These are phyloP conservation scores for Lacanobia oleracea DNA, from an alignment of 2,888 invertebrate genomes.

Conservation along the genomic window DNA sequence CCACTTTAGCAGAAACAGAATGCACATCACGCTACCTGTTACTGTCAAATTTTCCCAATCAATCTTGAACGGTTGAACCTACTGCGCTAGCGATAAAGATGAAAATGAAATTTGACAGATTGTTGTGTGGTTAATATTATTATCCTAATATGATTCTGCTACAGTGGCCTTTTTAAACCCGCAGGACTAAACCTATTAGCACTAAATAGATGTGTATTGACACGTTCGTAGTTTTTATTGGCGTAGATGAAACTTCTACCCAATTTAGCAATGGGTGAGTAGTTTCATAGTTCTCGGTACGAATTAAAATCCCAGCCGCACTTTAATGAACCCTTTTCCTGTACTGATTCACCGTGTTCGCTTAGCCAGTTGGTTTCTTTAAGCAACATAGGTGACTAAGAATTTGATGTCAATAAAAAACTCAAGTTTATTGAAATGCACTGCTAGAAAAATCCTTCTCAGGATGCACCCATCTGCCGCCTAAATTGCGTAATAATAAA, in stretches of 20 bases:
- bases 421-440: background rate
- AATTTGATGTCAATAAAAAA: background rate
- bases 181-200: background rate
- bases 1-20: too few species aligned
- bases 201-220: background rate
- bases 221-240: conserved; percentile 3
- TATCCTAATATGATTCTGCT: too few species aligned
- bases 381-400: background rate
- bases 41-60: too few species aligned
- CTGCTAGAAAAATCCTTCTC: too few species aligned
- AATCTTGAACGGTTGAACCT: too few species aligned
- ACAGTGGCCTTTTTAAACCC: too few species aligned
- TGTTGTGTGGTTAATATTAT: too few species aligned
- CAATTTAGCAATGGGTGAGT: background rate
- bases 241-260: conserved; percentile 1
- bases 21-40: too few species aligned
- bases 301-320: background rate
- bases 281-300: background rate
- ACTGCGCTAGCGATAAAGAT: too few species aligned
- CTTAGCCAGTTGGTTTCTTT: background rate
- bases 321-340: background rate
- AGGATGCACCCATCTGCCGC: too few species aligned
- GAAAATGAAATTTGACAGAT: too few species aligned
- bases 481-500: too few species aligned
- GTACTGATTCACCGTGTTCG: background rate